These are phyloP conservation scores for Linurgus olivaceus DNA, from an alignment of 2,797 vertebrate genomes.

Conservation along the genomic window DNA sequence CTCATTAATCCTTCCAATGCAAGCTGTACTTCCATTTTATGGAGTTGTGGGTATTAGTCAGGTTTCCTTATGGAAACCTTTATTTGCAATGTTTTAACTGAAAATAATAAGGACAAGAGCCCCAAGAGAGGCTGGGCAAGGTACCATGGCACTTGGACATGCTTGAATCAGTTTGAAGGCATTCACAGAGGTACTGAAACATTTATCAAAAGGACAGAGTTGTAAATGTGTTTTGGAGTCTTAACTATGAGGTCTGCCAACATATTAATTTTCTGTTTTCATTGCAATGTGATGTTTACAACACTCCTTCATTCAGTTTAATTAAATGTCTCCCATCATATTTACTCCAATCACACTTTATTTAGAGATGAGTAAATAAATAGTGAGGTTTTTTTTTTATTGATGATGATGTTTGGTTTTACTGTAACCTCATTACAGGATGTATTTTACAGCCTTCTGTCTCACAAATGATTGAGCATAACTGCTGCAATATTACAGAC, in stretches of 20 bases:
- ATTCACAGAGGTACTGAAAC: conserved; percentile 20
- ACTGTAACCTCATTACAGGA: background rate
- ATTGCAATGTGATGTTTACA: conserved; percentile 28
- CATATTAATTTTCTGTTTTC: conserved; percentile 27
- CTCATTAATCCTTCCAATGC: background rate
- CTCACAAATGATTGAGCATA: conserved; percentile 56
- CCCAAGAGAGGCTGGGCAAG: conserved; percentile 11
- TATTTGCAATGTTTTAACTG: background rate
- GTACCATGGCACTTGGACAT: conserved; percentile 22
- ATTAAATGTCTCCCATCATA: conserved; percentile 77
- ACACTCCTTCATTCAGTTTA: conserved; percentile 58
- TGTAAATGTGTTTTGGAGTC: background rate
- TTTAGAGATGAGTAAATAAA: conserved; percentile 78
- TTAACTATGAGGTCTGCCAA: background rate
- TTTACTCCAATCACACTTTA: conserved; percentile 75
- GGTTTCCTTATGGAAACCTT: background rate
- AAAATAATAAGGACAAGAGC: background rate
- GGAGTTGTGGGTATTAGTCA: background rate
- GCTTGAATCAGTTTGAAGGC: conserved; percentile 42
- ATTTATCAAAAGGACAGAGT: conserved; percentile 56
- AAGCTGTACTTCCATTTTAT: background rate
- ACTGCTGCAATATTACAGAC: conserved; percentile 1
- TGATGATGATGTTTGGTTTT: conserved; percentile 54
- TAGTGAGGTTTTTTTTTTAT: conserved; percentile 67
- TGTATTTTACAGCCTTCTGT: conserved; percentile 50